Evolutionary conservation across 2,888 invertebrate genomes (phyloP).

Genomic region (Cryptocheilus praepositus): DNA sequence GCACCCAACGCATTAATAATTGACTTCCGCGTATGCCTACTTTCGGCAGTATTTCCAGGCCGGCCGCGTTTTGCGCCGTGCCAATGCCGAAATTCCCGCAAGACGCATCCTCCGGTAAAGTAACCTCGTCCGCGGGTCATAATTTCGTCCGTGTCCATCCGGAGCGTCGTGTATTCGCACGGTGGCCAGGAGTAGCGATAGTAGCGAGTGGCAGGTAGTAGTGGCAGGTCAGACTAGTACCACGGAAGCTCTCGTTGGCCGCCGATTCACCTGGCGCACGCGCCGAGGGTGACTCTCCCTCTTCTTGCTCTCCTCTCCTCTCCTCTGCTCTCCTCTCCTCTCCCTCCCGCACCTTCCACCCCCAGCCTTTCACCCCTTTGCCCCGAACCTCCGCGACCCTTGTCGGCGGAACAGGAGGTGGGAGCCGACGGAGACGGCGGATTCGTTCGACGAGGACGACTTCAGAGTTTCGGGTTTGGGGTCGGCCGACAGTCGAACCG

Average conservation of each 20-base stretch:
- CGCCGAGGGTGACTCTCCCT: conserved; percentile 30
- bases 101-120: neutral
- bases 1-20: too few species aligned
- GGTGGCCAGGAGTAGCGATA: conserved; percentile 20
- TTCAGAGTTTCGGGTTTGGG: conserved; percentile 53
- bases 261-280: conserved; percentile 56
- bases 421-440: conserved; percentile 53
- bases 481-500: conserved; percentile 63
- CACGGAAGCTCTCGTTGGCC: conserved; percentile 19
- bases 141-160: neutral
- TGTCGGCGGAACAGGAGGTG: conserved; percentile 15
- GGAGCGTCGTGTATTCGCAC: neutral
- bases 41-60: too few species aligned
- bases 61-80: too few species aligned
- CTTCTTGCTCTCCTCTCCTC: neutral
- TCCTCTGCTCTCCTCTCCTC: conserved; percentile 17
- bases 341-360: conserved; percentile 32
- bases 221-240: conserved; percentile 26
- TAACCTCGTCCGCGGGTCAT: neutral
- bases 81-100: too few species aligned
- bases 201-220: conserved; percentile 38
- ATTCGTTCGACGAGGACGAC: conserved; percentile 63
- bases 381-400: conserved; percentile 13
- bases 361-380: conserved; percentile 35
- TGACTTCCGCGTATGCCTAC: too few species aligned